Evolutionary conservation across 2,113 vertebrate species (phyloP).

Genomic region (Gambusia affinis): DNA sequence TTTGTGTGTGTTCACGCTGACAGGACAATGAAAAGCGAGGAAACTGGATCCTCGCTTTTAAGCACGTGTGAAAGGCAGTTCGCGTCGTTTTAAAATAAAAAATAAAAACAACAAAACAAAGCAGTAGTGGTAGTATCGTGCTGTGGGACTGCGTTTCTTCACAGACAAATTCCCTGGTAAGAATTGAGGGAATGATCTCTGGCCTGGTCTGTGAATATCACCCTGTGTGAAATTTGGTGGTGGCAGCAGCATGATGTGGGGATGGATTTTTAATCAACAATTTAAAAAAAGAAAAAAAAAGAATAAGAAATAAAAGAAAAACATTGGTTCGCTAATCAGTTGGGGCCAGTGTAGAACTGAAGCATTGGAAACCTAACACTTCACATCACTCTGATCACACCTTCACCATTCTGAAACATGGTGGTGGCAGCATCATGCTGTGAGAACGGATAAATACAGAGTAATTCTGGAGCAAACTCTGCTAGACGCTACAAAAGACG

Average conservation of each 20-base stretch:
- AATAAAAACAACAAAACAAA: slow-evolving; percentile 10
- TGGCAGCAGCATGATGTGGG: too few relatives aligned
- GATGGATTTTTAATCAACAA: too few relatives aligned
- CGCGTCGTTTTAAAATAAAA: slow-evolving; percentile 26
- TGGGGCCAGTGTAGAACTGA: neutral
- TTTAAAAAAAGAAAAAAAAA: too few relatives aligned
- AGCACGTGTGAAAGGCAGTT: neutral
- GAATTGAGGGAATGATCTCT: neutral
- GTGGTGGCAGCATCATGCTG: neutral
- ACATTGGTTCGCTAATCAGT: neutral
- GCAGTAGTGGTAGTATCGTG: neutral
- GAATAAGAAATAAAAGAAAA: too few relatives aligned
- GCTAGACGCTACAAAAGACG: too few relatives aligned
- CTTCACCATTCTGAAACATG: neutral
- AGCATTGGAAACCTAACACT: neutral
- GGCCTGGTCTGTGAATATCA: too few relatives aligned
- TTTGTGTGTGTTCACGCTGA: slow-evolving; percentile 24
- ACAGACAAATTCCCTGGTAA: neutral
- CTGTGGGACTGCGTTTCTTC: neutral
- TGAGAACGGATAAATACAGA: neutral
- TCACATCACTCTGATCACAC: neutral
- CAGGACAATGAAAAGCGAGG: slow-evolving; percentile 16
- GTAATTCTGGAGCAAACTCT: too few relatives aligned
- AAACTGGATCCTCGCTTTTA: slow-evolving; percentile 12
- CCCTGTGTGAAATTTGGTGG: neutral